Percentiles rank a stretch among this genome's conserved stretches.
phyloP scores from a whole-genome alignment of 2,888 invertebrate genomes.

The Arge pagana region DNA sequence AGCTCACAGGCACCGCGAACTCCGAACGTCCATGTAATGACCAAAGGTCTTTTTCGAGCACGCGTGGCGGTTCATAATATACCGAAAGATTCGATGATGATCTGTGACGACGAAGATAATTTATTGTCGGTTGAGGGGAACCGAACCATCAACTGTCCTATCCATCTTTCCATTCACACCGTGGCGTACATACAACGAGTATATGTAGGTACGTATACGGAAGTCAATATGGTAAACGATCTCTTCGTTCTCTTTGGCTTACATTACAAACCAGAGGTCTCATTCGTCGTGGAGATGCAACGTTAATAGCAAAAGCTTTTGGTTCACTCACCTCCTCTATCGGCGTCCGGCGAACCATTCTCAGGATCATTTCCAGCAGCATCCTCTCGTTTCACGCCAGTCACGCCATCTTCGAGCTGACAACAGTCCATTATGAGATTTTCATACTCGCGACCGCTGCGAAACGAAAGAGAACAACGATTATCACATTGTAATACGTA shows the following conservation, averaged over 20 bases:
- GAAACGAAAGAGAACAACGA: too few species aligned
- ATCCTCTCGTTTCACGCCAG: constrained; percentile 84
- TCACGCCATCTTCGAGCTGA: constrained; percentile 83
- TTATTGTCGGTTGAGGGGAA: constrained; percentile 1
- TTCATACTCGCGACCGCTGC: constrained; percentile 84
- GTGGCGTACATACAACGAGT: constrained; percentile 15
- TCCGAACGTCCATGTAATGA: background rate
- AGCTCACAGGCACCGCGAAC: background rate
- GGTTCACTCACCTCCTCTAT: constrained; percentile 68
- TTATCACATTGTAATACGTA: background rate
- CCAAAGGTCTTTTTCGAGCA: background rate
- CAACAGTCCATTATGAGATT: constrained; percentile 93
- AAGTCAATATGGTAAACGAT: too few species aligned
- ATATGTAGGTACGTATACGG: too few species aligned
- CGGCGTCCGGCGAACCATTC: constrained; percentile 86
- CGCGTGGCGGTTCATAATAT: constrained; percentile 1
- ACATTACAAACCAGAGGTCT: background rate
- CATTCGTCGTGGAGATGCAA: constrained; percentile 31
- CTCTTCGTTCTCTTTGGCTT: too few species aligned
- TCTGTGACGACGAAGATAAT: constrained; percentile 14
- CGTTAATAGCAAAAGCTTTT: constrained; percentile 54
- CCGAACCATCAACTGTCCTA: constrained; percentile 1
- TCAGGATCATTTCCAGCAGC: constrained; percentile 78
- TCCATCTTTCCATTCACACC: background rate
- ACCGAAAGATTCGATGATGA: constrained; percentile 12